phyloP scores from a whole-genome alignment of 2,113 vertebrate species.

The Pseudorectes ferrugineus region DNA sequence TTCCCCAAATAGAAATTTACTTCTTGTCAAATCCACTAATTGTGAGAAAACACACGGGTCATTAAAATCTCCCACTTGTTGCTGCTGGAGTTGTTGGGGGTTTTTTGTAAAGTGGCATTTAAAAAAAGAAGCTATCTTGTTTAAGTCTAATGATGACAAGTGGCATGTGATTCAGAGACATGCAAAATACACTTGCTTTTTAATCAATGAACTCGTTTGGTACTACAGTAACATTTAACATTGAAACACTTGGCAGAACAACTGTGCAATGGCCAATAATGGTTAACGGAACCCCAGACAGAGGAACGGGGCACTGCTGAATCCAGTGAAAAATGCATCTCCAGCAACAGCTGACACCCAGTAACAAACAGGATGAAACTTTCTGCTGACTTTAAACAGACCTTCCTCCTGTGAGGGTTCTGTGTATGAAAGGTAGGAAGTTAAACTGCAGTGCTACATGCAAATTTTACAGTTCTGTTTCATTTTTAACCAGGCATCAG shows the following conservation, averaged over 20 bases:
- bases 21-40: conserved; percentile 48
- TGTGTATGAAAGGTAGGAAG: background rate
- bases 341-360: background rate
- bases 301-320: background rate
- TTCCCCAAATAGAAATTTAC: conserved; percentile 37
- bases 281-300: background rate
- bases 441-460: background rate
- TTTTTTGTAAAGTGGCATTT: background rate
- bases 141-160: background rate
- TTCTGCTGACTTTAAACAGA: background rate
- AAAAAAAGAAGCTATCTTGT: background rate
- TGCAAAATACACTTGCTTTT: background rate
- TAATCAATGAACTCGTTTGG: background rate
- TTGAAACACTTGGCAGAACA: background rate
- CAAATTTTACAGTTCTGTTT: background rate
- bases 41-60: background rate
- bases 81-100: background rate
- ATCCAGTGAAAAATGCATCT: background rate
- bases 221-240: background rate
- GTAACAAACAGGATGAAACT: background rate
- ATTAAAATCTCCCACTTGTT: conserved; percentile 39
- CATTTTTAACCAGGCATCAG: background rate
- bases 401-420: background rate
- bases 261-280: background rate
- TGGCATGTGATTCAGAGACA: background rate